Evolutionary conservation across 2,797 vertebrate genomes (phyloP), one percentile per base, ranked within the genome.

Genomic region (Anguilla pacifica): DNA sequence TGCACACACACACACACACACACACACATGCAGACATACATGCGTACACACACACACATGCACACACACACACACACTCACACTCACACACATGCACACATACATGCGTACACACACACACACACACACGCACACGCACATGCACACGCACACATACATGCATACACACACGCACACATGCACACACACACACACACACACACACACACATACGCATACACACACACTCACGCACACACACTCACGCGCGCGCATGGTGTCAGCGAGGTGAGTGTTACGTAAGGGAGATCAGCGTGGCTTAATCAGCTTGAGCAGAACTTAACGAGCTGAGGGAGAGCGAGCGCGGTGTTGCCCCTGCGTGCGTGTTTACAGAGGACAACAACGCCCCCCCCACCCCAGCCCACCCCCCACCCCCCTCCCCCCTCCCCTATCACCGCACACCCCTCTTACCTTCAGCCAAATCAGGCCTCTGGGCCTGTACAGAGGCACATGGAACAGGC

Each of bases 241-340:
- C 55, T 5, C 25, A 85, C 74, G 3, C 59, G 1, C 59, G 0
- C 59, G 6, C 64, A n/a, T 10, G 51, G 90, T 72, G 91, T 94
- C 92, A 89, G 88, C 35, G 91, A 95, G 93, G 94, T 94, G 92
- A 93, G 89, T 31, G 90, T 96, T 95, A 93, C 28, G 67, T 94
- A 95, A 95, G 92, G 90, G 91, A 90, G 95, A 94, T 94, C 94
- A 94, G 93, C 94, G 90, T 89, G 90, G 91, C 93, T 93, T 95
- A 95, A 95, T 94, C 94, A 94, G 94, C 95, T 95, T 95, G 94
- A 90, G 91, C 89, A 94, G 94, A 93, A 92, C 93, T 95, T 95
- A 95, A 95, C 92, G 91, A 94, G 93, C 93, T 93, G 93, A 92
- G 91, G 88, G 89, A 93, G 92, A 90, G 86, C 84, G 88, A 51